Base-by-base conservation (phyloP, 2,888 invertebrate species). In the Ditylenchus weischeri region DNA sequence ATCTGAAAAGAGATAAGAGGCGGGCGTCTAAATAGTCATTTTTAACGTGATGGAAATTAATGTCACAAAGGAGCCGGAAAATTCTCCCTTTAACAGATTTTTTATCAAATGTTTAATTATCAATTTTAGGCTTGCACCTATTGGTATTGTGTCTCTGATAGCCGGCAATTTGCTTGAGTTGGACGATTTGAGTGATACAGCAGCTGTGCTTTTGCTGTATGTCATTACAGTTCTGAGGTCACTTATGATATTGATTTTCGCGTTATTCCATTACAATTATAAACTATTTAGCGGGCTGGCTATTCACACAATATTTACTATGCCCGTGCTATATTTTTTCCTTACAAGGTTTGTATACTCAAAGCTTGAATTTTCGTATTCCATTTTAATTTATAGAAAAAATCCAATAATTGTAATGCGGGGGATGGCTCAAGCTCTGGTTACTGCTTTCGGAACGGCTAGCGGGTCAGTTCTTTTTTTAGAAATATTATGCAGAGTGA, bases 391-490 rank as follows among this genome's bases (percentile, higher is more conserved):
- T n/a, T 54, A 15, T 2, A 54, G 54, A 43, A 73, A 64, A 47
- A 75, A 75, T 65, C 75, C 89, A 88, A 72, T 73, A 43, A 48
- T 61, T 19, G 38, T 75, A 19, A 67, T 66, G 36, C 72, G 65
- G 18, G 76, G 75, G 3, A 89, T 93, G 87, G 90, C 90, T 5
- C 91, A 92, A 79, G 93, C 93, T 29, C 86, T 93, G 85, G 91
- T 92, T 5, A 95, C 94, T 0, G 94, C 94, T 57, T 95, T 95
- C 84, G 94, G 93, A 76, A 95, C 95, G 38, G 92, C 93, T 38
- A 94, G 93, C 49, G 90, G 91, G 62, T 62, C 15, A 23, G 43
- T 59, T 29, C 8, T 2, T 19, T 2, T 13, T 43, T 43, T 8
- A 43, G 11, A 13, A 43, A 43, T 43, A 43, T 2, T 43, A 8